Conservation (phyloP, 2,113 vertebrate genomes). For the Brachyistius frenatus region DNA sequence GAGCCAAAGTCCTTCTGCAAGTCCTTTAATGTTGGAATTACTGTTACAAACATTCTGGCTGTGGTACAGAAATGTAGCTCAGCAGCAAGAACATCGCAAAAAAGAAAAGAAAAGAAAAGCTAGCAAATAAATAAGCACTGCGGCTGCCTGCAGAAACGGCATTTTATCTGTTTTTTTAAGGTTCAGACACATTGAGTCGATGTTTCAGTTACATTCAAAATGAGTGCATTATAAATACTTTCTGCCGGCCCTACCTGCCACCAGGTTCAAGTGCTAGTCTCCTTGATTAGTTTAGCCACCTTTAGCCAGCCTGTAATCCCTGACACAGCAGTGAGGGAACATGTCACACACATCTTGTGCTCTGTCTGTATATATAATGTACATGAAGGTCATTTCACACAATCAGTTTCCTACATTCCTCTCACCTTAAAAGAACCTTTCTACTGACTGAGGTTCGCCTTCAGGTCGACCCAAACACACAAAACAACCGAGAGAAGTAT, state of each 20-base stretch:
- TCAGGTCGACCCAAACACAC: constrained; percentile 46
- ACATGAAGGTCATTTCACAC: constrained; percentile 74
- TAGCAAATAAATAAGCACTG: constrained; percentile 84
- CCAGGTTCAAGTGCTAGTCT: constrained; percentile 34
- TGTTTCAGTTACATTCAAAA: constrained; percentile 91
- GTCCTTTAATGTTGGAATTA: constrained; percentile 92
- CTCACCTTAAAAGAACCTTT: not conserved
- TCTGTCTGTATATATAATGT: constrained; percentile 78
- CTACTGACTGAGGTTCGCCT: constrained; percentile 36
- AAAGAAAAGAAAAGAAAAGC: constrained; percentile 68
- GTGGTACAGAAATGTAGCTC: constrained; percentile 89
- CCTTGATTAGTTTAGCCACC: constrained; percentile 85
- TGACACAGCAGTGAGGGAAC: constrained; percentile 80
- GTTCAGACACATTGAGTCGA: constrained; percentile 75
- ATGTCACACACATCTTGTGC: constrained; percentile 79
- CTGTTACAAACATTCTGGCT: constrained; percentile 91
- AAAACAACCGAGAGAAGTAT: constrained; percentile 29
- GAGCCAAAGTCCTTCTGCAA: constrained; percentile 58
- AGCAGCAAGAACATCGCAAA: constrained; percentile 87
- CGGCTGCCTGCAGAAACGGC: constrained; percentile 78
- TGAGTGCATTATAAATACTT: constrained; percentile 89
- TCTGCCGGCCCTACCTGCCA: constrained; percentile 31
- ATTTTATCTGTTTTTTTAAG: constrained; percentile 56
- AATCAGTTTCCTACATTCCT: constrained; percentile 48
- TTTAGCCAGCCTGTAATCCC: constrained; percentile 87